Evolutionary conservation across 2,797 vertebrate genomes (phyloP).

Genomic region (Melopsittacus undulatus): DNA sequence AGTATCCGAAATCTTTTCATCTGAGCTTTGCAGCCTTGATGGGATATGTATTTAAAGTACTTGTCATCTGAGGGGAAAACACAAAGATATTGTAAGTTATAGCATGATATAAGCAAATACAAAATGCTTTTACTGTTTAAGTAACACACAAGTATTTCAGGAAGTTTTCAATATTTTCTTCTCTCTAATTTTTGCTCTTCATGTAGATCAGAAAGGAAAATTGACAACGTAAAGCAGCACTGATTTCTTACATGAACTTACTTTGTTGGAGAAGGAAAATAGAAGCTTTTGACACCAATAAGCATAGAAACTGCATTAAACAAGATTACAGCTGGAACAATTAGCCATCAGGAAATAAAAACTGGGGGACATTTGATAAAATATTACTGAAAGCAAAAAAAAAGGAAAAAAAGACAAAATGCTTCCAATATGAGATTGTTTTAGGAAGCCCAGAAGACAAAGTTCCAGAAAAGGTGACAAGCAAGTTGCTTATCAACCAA

Average conservation of each 20-base stretch:
- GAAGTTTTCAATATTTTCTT: background rate
- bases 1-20: slow-evolving; percentile 69
- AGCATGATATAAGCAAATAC: background rate
- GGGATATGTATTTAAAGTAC: slow-evolving; percentile 74
- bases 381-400: background rate
- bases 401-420: background rate
- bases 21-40: slow-evolving; percentile 62
- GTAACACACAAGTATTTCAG: background rate
- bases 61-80: slow-evolving; percentile 69
- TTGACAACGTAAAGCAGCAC: background rate
- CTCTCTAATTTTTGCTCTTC: background rate
- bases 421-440: background rate
- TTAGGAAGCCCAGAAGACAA: background rate
- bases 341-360: background rate
- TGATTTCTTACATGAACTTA: background rate
- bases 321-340: background rate
- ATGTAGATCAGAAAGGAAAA: background rate
- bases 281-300: background rate
- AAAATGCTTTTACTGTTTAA: background rate
- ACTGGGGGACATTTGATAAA: background rate
- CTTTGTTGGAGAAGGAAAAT: background rate
- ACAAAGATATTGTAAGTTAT: background rate
- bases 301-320: background rate
- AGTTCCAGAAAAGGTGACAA: background rate
- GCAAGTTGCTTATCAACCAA: background rate